These are phyloP conservation scores for Drosophila kikkawai DNA, from an alignment of 1,140 invertebrate species.

Conservation along the genomic window DNA sequence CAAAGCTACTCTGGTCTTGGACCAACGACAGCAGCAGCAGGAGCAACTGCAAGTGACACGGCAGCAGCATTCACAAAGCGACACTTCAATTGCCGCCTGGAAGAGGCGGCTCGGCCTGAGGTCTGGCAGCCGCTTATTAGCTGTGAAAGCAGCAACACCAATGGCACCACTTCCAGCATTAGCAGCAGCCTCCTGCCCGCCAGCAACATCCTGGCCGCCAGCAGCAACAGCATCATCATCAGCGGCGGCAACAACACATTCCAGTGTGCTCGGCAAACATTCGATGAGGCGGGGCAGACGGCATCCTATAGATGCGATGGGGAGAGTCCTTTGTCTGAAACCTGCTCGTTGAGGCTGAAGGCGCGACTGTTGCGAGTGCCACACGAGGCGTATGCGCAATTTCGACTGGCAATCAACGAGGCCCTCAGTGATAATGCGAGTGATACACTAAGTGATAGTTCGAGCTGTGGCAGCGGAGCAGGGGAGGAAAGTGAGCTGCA, in stretches of 20 bases:
- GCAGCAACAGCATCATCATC: slow-evolving; percentile 30
- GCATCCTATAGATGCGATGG: slow-evolving; percentile 59
- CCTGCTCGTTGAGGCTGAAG: slow-evolving; percentile 59
- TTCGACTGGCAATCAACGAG: slow-evolving; percentile 72
- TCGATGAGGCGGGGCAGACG: slow-evolving; percentile 48
- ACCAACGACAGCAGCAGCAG: slow-evolving; percentile 63
- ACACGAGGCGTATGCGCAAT: slow-evolving; percentile 72
- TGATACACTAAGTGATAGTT: slow-evolving; percentile 71
- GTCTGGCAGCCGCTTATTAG: slow-evolving; percentile 66
- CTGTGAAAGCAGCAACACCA: slow-evolving; percentile 48
- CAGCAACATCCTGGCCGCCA: slow-evolving; percentile 30
- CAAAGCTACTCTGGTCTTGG: slow-evolving; percentile 79
- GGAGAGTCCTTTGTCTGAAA: slow-evolving; percentile 30
- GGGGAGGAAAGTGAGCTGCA: slow-evolving; percentile 17
- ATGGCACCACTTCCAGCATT: slow-evolving; percentile 11
- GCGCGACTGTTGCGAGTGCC: slow-evolving; percentile 58
- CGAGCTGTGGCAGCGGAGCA: slow-evolving; percentile 30
- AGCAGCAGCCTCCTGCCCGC: slow-evolving; percentile 22
- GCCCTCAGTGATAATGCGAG: slow-evolving; percentile 73
- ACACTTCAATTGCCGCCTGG: slow-evolving; percentile 64
- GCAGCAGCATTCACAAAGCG: slow-evolving; percentile 36
- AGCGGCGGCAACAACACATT: slow-evolving; percentile 64
- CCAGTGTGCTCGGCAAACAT: slow-evolving; percentile 67
- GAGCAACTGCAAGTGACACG: slow-evolving; percentile 29
- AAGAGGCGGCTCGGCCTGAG: slow-evolving; percentile 45